Evolutionary conservation across 2,113 vertebrate species (phyloP).

Genomic region (Aplodontia rufa): DNA sequence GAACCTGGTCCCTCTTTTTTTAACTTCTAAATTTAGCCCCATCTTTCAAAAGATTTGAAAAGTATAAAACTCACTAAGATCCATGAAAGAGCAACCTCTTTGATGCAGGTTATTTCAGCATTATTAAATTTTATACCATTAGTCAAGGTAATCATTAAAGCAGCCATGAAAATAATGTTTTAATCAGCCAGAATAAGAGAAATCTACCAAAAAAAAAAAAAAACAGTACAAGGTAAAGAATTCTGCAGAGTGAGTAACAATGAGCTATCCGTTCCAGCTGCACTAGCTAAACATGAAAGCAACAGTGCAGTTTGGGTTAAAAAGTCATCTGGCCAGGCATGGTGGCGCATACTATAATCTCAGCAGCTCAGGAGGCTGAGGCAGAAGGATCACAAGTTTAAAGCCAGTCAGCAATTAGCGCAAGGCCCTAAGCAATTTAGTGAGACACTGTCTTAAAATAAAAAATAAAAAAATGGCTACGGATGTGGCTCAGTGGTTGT

Average conservation of each 20-base stretch:
- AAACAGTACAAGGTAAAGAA: conserved; percentile 37
- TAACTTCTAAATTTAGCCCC: not conserved
- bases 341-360: too few species aligned
- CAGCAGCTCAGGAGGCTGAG: too few species aligned
- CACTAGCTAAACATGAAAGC: not conserved
- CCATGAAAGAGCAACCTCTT: conserved; percentile 17
- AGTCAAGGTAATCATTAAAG: conserved; percentile 57
- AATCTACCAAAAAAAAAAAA: not conserved
- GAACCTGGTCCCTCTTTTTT: not conserved
- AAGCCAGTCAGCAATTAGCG: too few species aligned
- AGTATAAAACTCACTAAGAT: conserved; percentile 31
- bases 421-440: too few species aligned
- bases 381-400: too few species aligned
- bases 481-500: too few species aligned
- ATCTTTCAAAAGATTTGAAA: conserved; percentile 37
- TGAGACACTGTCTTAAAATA: too few species aligned
- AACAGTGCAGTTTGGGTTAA: not conserved
- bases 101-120: conserved; percentile 42
- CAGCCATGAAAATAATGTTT: conserved; percentile 37
- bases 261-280: not conserved
- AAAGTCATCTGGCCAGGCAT: too few species aligned
- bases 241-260: conserved; percentile 26
- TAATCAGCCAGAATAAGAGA: conserved; percentile 35
- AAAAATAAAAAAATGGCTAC: too few species aligned
- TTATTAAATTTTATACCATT: conserved; percentile 13